Evolutionary conservation across 1,140 invertebrate species (phyloP), one percentile per base, ranked within the genome.

Genomic region (Papilio aristodemus): DNA sequence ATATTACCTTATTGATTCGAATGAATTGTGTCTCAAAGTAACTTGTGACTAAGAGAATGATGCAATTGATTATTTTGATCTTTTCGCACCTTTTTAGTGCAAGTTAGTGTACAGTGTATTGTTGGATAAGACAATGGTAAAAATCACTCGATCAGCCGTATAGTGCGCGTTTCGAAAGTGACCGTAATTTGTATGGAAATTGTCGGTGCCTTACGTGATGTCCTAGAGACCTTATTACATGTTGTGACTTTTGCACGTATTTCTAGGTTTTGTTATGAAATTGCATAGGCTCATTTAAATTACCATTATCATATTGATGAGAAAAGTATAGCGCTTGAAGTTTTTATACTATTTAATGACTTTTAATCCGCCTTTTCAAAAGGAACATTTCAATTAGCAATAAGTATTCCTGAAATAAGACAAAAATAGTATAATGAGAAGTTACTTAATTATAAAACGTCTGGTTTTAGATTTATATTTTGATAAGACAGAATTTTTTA

Each of bases 131-230:
- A 90, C 86, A 88, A 90, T 88, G 78, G 85, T 69, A 72, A 83
- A 82, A 81, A 81, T 78, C 69, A 79, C 76, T 76, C 68, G 71
- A 76, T 57, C 67, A 69, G 70, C 70, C 72, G 82, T 82, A 83
- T 85, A 76, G 84, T 86, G 77, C 62, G 77, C 63, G 72, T 86
- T 89, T 88, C 80, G 86, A 88, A 90, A 88, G 85, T 86, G 79
- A 80, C 82, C 82, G 81, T 85, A 82, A 81, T 88, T 87, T 88
- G 79, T 87, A 87, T 90, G 85, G 84, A 85, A 86, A 88, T 90
- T 84, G 80, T 75, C 46, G 62, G 71, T 67, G 71, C 50, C 79
- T 83, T 86, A 78, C 82, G 79, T 78, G 80, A 77, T 75, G 81
- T 74, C 76, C 78, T 68, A 78, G 17, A 81, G 77, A 83, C 81